A percentile compares a stretch with the other conserved stretches of the same genome.
phyloP scores from a whole-genome alignment of 2,113 vertebrate genomes.

The Notarius quadriscutis region DNA sequence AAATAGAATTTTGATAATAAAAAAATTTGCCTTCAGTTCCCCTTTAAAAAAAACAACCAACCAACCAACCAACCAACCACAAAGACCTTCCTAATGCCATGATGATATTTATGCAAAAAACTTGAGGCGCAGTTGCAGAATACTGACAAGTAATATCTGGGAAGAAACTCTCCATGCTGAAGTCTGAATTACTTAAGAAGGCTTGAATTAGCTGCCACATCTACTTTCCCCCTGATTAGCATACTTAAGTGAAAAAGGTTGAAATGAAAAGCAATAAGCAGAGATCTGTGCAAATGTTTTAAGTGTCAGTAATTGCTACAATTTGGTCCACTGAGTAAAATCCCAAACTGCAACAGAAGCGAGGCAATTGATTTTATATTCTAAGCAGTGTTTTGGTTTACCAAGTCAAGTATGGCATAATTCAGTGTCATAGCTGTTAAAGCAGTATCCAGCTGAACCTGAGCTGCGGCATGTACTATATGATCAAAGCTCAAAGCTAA shows the following conservation, averaged over 20 bases:
- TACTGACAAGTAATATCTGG: conserved; percentile 6
- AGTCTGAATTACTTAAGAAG: conserved; percentile 16
- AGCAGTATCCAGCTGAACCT: conserved; percentile 1
- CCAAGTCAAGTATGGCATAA: conserved; percentile 31
- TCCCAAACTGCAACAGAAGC: background rate
- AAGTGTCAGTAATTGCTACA: conserved; percentile 39
- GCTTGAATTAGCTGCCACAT: background rate
- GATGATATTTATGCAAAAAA: conserved; percentile 3
- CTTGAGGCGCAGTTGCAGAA: background rate
- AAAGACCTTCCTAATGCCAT: background rate
- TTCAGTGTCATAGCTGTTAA: conserved; percentile 15
- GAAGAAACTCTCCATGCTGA: conserved; percentile 18
- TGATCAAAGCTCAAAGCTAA: conserved; percentile 12
- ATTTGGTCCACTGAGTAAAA: conserved; percentile 33
- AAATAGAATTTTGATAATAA: too few relatives aligned
- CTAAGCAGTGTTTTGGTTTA: conserved; percentile 35
- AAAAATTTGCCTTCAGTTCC: too few relatives aligned
- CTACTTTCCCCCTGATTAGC: conserved; percentile 4
- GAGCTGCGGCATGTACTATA: background rate
- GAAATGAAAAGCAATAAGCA: conserved; percentile 15
- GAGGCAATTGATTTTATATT: conserved; percentile 35
- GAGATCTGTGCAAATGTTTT: conserved; percentile 29
- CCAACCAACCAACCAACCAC: background rate
- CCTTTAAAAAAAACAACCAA: background rate
- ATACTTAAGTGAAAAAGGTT: conserved; percentile 14